A percentile compares a stretch with the other conserved stretches of the same genome.
phyloP scores from a whole-genome alignment of 35 echinoderm and acorn worm species.

The Anneissia japonica region DNA sequence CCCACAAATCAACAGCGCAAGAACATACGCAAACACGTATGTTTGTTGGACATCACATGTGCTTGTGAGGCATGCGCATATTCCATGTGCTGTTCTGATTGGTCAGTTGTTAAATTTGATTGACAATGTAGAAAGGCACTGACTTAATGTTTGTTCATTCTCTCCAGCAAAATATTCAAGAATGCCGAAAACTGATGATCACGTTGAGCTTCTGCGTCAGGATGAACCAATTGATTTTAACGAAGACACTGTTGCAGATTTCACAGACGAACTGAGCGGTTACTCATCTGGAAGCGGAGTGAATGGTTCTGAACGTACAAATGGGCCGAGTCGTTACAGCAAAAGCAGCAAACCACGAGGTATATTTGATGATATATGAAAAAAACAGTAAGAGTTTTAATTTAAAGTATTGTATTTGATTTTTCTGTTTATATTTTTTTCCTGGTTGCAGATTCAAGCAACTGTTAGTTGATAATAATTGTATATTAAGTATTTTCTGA shows the following conservation, averaged over 20 bases:
- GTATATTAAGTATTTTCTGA: too few relatives aligned
- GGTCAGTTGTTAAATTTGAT: background rate
- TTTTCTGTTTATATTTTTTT: too few relatives aligned
- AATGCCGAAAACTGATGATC: slow-evolving; percentile 34
- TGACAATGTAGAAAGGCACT: background rate
- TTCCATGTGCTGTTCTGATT: too few relatives aligned
- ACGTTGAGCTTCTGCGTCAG: slow-evolving; percentile 71
- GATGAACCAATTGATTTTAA: slow-evolving; percentile 76
- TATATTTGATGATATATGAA: slow-evolving; percentile 66
- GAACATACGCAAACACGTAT: too few relatives aligned
- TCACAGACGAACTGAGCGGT: slow-evolving; percentile 44
- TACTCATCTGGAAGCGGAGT: slow-evolving; percentile 12
- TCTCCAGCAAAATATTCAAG: slow-evolving; percentile 78
- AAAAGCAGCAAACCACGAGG: slow-evolving; percentile 27
- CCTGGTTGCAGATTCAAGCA: too few relatives aligned
- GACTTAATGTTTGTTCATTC: background rate
- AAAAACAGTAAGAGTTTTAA: background rate
- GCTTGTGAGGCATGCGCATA: too few relatives aligned
- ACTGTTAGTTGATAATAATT: too few relatives aligned
- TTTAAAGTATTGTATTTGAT: too few relatives aligned
- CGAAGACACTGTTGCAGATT: slow-evolving; percentile 54
- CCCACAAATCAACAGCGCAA: too few relatives aligned
- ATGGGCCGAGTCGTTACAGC: slow-evolving; percentile 29
- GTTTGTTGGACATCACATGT: too few relatives aligned
- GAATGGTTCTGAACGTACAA: slow-evolving; percentile 10